Evolutionary conservation across 2,113 vertebrate genomes (phyloP).

Genomic region (Channa argus): DNA sequence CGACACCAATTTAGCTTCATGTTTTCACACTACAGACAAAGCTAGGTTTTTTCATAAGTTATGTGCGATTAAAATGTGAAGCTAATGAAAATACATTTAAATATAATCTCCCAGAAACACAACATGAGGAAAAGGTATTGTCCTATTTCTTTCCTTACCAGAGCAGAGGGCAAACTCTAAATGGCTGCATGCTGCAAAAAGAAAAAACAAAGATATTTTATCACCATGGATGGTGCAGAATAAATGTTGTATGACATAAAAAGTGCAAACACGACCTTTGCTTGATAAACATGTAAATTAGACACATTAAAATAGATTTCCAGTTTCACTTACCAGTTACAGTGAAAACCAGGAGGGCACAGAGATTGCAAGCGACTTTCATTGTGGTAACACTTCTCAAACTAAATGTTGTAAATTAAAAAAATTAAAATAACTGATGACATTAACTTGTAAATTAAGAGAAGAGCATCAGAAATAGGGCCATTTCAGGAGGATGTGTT

Average conservation of each 20-base stretch:
- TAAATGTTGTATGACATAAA: background rate
- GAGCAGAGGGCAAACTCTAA: constrained; percentile 61
- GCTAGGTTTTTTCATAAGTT: too few species aligned
- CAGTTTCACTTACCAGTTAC: constrained; percentile 66
- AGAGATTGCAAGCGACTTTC: constrained; percentile 55
- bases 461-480: constrained; percentile 50
- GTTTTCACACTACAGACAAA: background rate
- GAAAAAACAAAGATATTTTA: constrained; percentile 30
- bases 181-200: constrained; percentile 62
- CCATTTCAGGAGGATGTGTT: constrained; percentile 60
- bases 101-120: background rate
- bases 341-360: constrained; percentile 57
- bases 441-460: constrained; percentile 15
- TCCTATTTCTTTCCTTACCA: constrained; percentile 67
- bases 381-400: constrained; percentile 55
- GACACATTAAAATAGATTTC: background rate
- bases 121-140: constrained; percentile 4
- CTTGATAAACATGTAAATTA: constrained; percentile 5
- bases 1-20: background rate
- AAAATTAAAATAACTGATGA: constrained; percentile 27
- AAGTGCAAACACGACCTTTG: constrained; percentile 26
- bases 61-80: background rate
- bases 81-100: too few species aligned
- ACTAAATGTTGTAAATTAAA: constrained; percentile 3
- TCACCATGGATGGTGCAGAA: background rate